These are phyloP conservation scores for Poecilia latipinna DNA, from an alignment of 2,113 vertebrate species.

Conservation along the genomic window DNA sequence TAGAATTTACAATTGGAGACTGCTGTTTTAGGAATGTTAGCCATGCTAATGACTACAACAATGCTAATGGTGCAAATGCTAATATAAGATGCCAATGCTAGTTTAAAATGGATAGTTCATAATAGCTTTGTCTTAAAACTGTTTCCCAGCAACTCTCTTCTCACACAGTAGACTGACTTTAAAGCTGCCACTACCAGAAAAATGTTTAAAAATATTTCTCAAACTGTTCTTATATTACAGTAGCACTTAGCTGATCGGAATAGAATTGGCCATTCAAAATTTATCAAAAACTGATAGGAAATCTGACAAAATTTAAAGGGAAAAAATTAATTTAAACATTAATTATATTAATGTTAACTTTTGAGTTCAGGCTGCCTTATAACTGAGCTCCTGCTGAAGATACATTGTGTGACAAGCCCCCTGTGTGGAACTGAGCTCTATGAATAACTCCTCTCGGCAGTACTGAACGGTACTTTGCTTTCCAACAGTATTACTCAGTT, in stretches of 20 bases:
- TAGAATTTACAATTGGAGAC: no score
- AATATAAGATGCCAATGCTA: no score
- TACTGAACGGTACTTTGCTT: constrained; percentile 71
- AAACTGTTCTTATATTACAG: no score
- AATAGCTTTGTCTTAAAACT: no score
- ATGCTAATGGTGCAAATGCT: no score
- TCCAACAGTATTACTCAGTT: constrained; percentile 70
- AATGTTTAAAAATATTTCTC: no score
- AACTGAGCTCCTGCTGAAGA: constrained; percentile 41
- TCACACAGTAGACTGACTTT: background rate
- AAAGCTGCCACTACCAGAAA: background rate
- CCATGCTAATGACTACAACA: no score
- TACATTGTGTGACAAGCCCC: constrained; percentile 65
- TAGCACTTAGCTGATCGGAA: no score
- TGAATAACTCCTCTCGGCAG: constrained; percentile 70
- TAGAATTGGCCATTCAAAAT: no score
- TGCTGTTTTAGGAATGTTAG: no score
- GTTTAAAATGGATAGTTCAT: no score
- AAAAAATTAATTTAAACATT: background rate
- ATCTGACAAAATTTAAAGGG: background rate
- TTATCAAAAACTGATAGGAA: no score
- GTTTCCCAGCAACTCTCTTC: background rate
- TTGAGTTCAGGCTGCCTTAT: constrained; percentile 18
- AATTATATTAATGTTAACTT: background rate
- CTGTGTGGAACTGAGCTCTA: constrained; percentile 51